Evolutionary conservation across 2,888 invertebrate genomes (phyloP), one percentile per base, ranked within the genome.

Genomic region (Caenorhabditis japonica): DNA sequence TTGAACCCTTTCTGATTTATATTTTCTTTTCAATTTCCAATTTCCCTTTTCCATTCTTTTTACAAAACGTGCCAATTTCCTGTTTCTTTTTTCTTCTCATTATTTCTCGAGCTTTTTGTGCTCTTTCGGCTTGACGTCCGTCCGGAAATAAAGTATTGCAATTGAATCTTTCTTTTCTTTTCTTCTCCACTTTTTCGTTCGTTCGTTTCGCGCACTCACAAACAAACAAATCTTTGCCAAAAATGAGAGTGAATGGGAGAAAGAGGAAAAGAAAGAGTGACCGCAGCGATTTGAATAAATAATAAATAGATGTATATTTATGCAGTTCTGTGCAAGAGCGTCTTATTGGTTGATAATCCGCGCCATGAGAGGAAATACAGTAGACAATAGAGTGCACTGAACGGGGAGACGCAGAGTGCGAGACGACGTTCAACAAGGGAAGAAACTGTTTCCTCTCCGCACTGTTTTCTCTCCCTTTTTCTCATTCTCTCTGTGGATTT

Each of bases 111-210:
- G 19, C 46, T 46, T 44, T 13, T 25, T 2, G 43, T 51, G 51
- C 34, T 33, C 38, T 34, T 15, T 51, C n/a, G n/a, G n/a, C n/a
- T n/a, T n/a, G n/a, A n/a, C n/a, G n/a, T n/a, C n/a, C n/a, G n/a
- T 5, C 10, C 44, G 44, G 55, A 64, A 64, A 56, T 56, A 58
- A 66, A 66, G 66, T 56, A 49, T 56, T 66, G 41, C 66, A 56
- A 43, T 66, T 49, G 49, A 49, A 56, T 55, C 49, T 27, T 21
- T 44, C 46, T 62, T 27, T 36, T 41, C 13, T 43, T 41, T 44
- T 12, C 36, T 23, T 30, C 39, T 38, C 53, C 49, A 36, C 21
- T 43, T 53, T 27, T 19, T 36, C 15, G 13, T 15, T 38, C 15
- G 21, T 43, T 33, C 47, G 23, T 47, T 47, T 59, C 36, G 44